Percentiles rank a stretch among this genome's conserved stretches.
phyloP scores from a whole-genome alignment of 2,888 invertebrate genomes.

The Ophion ventricosus region DNA sequence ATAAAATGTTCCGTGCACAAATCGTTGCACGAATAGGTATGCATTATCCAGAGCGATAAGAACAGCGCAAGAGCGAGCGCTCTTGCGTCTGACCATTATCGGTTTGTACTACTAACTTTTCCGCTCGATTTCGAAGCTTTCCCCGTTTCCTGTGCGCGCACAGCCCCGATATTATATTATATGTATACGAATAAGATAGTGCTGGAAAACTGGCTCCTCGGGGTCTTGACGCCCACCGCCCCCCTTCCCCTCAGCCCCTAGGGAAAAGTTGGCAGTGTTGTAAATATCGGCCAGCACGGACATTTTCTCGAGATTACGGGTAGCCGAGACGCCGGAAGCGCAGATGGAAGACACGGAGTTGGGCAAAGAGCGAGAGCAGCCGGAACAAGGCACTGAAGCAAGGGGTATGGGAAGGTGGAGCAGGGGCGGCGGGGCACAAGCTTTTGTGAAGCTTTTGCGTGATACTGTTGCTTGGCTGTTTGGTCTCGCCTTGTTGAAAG shows the following conservation, averaged over 20 bases:
- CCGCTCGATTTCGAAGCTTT: constrained; percentile 30
- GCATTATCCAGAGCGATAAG: neutral
- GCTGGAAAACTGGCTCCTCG: constrained; percentile 23
- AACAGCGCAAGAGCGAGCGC: neutral
- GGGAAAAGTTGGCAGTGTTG: constrained; percentile 53
- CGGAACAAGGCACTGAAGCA: too few species aligned
- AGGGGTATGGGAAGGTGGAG: too few species aligned
- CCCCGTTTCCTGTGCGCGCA: neutral
- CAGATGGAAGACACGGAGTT: neutral
- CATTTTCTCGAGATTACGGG: constrained; percentile 59
- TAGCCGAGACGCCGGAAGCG: neutral
- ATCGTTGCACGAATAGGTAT: neutral
- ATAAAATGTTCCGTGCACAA: neutral
- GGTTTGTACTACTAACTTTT: constrained; percentile 34
- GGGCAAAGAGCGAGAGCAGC: neutral
- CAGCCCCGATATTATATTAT: neutral
- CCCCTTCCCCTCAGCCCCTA: neutral
- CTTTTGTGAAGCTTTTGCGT: constrained; percentile 47
- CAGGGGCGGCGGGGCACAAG: constrained; percentile 5
- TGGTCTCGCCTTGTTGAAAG: constrained; percentile 56
- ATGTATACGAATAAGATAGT: constrained; percentile 17
- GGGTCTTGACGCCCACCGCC: constrained; percentile 23
- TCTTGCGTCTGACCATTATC: constrained; percentile 36
- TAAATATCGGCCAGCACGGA: constrained; percentile 60
- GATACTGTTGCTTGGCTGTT: constrained; percentile 49